Evolutionary conservation across 37 sponge, comb jelly and placozoan genomes (phyloP), one percentile per base, ranked within the genome.

Genomic region (Mnemiopsis leidyi): DNA sequence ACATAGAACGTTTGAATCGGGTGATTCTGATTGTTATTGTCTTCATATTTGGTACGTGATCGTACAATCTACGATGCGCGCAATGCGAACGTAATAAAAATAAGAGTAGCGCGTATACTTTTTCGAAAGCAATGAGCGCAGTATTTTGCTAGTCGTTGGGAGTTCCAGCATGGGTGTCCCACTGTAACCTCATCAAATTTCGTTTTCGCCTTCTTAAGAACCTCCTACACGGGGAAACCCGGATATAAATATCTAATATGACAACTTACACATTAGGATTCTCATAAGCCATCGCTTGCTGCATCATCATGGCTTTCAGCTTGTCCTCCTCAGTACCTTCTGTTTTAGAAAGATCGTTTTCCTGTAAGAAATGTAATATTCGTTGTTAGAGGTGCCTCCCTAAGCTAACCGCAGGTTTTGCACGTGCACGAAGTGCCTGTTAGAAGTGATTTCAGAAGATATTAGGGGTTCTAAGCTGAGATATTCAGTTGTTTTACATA

Each of bases 301-400:
- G 97, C n/a, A 69, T 95, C 94, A 97, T 97, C 95, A 95, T 95
- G 1, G 95, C 97, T 76, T 77, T 93, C 38, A 97, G 69, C 93
- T 96, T 97, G n/a, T 95, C 98, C 38, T 96, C 95, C 82, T 97
- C 98, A 35, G 95, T 95, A 0, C 94, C 97, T 73, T 95, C 92
- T 39, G 95, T 94, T 68, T 92, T 95, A 36, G 93, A 82, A 35
- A 96, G 82, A 93, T 97, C 95, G 21, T 94, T 92, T 23, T 79
- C 95, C 98, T 97, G 94, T 32, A 38, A 32, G n/a, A 32, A 38
- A 93, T 28, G 75, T 7, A 71, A 28, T n/a, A 18, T 71, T 13
- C 30, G 7, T 5, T 13, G 75, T n/a, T n/a, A 71, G 36, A 9
- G 1, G 18, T 20, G 33, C 79, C 9, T 48, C 61, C 61, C 61